Conservation (phyloP, 2,113 vertebrate species). For the Plotosus lineatus region DNA sequence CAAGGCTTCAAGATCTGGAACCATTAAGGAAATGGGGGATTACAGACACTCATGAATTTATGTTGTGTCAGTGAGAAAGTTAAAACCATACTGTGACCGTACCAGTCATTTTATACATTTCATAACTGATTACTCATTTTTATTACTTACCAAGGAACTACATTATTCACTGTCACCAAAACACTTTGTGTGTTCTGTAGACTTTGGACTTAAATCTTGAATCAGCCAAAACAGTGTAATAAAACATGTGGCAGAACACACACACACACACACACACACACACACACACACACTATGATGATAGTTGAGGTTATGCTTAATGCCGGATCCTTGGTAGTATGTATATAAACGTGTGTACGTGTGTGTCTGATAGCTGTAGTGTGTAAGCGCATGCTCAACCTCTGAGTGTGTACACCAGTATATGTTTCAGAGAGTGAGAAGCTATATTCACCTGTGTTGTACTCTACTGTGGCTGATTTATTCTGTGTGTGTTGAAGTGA, state of each 20-base stretch:
- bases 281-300: conserved; percentile 7
- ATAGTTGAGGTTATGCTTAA: no score
- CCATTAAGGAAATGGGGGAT: background rate
- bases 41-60: background rate
- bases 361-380: background rate
- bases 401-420: no score
- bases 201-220: background rate
- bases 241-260: background rate
- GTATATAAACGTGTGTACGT: no score
- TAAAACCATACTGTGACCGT: background rate
- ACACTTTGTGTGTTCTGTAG: background rate
- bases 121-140: conserved; percentile 8
- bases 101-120: background rate
- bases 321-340: no score
- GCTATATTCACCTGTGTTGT: no score
- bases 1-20: background rate
- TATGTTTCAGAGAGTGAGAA: no score
- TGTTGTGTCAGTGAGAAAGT: background rate
- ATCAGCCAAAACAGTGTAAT: background rate
- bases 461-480: background rate
- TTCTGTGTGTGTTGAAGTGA: background rate
- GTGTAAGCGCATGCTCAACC: no score
- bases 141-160: background rate
- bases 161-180: background rate
- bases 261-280: background rate